Base-by-base conservation (phyloP, 2,797 vertebrate genomes). In the Falco cherrug region DNA sequence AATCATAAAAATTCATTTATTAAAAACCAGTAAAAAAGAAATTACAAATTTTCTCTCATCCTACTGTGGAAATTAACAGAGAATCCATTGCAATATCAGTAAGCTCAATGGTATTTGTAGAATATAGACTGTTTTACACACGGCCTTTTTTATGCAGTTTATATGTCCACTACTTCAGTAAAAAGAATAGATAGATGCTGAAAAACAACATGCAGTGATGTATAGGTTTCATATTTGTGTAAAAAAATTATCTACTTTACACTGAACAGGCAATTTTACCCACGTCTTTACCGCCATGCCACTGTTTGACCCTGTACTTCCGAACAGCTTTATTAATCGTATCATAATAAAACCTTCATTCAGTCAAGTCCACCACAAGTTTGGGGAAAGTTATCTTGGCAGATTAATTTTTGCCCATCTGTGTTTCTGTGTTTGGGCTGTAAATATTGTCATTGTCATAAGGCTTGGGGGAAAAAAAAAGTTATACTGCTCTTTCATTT, bases 341-440 rank as follows among this genome's bases (percentile, higher is more conserved):
- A 56, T 39, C 8, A 47, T 39, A 71, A 81, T 73, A 93, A 77
- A 88, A 63, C 47, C 37, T 95, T 90, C 57, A 48, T 60, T 93
- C 47, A 59, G 31, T 24, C 63, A 82, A 88, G 59, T 79, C 70
- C 59, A 90, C 25, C 18, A 48, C 37, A 63, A 31, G 81, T 90
- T 82, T 76, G n/a, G 73, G 47, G 24, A 37, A 91, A 81, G 56
- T 82, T 95, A 37, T 84, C 82, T 84, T 67, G 90, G 63, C 89
- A 91, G 77, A 87, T 91, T 56, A 90, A 82, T 95, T 94, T 90
- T 82, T 95, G 10, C 35, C 69, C 83, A 87, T 90, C 87, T 94
- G 51, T 79, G 86, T 88, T 90, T 75, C 86, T 73, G 7, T 88
- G 28, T 50, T 59, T 60, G 67, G 80, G 93, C 45, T 74, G 77